These are phyloP conservation scores for Vanessa tameamea DNA, from an alignment of 1,140 invertebrate species.

Conservation along the genomic window DNA sequence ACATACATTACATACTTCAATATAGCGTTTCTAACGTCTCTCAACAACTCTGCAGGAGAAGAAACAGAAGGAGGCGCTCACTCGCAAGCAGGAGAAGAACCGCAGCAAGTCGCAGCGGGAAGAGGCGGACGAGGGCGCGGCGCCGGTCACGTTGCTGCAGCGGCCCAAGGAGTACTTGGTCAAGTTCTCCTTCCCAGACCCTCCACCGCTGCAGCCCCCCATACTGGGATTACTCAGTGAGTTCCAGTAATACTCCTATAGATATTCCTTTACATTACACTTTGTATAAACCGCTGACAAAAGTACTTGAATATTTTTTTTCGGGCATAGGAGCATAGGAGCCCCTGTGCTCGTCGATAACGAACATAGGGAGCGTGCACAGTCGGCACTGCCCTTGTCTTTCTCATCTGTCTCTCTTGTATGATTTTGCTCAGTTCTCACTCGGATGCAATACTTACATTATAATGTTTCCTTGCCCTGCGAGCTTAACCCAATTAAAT, in stretches of 20 bases:
- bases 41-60: conserved; percentile 84
- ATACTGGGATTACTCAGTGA: conserved; percentile 95
- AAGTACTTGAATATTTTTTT: no score
- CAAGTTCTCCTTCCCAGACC: conserved; percentile 98
- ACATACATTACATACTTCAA: no score
- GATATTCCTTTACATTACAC: not conserved
- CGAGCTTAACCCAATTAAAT: no score
- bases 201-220: conserved; percentile 95
- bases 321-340: no score
- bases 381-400: no score
- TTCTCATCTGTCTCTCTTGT: no score
- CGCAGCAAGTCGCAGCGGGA: conserved; percentile 89
- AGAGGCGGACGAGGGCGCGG: conserved; percentile 90
- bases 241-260: conserved; percentile 43
- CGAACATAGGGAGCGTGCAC: no score
- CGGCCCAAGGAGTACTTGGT: conserved; percentile 97
- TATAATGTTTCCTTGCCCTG: no score
- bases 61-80: conserved; percentile 94
- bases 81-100: conserved; percentile 97
- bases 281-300: not conserved
- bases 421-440: no score
- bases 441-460: no score
- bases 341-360: no score
- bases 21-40: no score
- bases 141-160: conserved; percentile 90